Evolutionary conservation across 1,140 invertebrate species (phyloP), one percentile per base, ranked within the genome.

Genomic region (Palaemon carinicauda): DNA sequence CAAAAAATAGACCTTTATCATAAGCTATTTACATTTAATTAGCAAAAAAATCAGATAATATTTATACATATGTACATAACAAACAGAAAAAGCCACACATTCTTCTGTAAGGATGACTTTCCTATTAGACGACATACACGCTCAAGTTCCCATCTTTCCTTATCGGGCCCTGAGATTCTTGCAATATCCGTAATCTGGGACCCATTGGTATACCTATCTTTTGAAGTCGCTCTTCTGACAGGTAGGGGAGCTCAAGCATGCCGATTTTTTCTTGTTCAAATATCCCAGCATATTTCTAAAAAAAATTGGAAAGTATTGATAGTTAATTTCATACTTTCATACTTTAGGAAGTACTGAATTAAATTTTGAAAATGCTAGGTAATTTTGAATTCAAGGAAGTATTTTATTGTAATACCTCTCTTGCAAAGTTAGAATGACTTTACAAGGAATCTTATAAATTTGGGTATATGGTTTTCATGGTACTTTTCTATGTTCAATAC

Each of bases 201-300:
- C 97, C 97, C 89, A 98, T 92, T 1, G 97, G 97, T 24, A 98
- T 95, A 4, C 97, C 97, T 90, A 98, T 94, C 85, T 96, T 96
- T 89, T 97, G 94, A 15, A 98, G 92, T 51, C 96, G 93, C 87
- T 98, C 97, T 91, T 98, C 97, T 5, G 95, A 96, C 88, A 98
- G 92, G 92, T 97, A 98, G 3, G 97, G 97, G 71, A 98, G 92
- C 91, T 98, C 97, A 41, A 97, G 95, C 92, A 98, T 96, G 15
- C 97, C 97, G 31, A 98, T 96, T 90, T 96, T 95, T 91, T 98
- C 97, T 84, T 95, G 95, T 90, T 98, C 96, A 90, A 98, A 96
- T 50, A 95, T 93, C 0, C 92, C 92, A 10, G 96, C 96, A 91
- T 97, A 98, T 95, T 97, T 97, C 96, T 98, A 92, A 83, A 88